Evolutionary conservation across 2,113 vertebrate genomes (phyloP).

Genomic region (Laterallus jamaicensis): DNA sequence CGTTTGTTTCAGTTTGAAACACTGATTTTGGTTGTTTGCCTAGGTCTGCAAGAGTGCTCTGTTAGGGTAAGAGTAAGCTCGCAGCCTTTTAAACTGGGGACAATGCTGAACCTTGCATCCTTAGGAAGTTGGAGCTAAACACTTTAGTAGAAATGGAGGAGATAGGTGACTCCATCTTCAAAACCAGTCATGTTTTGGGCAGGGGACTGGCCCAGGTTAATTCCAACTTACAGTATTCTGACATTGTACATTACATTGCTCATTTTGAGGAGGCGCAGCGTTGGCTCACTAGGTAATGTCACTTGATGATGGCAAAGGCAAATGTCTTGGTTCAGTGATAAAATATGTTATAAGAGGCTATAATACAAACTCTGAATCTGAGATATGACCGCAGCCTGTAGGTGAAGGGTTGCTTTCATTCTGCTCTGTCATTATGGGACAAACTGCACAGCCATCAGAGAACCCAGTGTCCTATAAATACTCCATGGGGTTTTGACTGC

Average conservation of each 20-base stretch:
- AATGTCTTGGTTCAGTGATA: background rate
- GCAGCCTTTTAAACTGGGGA: background rate
- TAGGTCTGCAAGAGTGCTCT: background rate
- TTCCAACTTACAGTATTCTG: background rate
- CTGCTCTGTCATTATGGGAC: background rate
- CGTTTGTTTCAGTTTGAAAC: background rate
- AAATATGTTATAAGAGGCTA: background rate
- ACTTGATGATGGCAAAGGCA: background rate
- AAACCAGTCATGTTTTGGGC: background rate
- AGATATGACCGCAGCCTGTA: background rate
- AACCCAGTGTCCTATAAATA: background rate
- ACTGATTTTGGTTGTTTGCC: background rate
- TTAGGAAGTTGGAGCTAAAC: background rate
- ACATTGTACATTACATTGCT: background rate
- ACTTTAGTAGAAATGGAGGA: background rate
- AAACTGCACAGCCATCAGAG: background rate
- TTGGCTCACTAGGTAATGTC: fast-evolving
- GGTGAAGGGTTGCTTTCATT: background rate
- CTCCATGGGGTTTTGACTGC: background rate
- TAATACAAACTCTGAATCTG: background rate
- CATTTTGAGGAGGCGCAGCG: background rate
- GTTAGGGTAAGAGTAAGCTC: background rate
- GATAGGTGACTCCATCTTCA: background rate
- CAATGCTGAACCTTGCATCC: background rate
- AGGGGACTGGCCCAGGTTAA: background rate